Conservation (phyloP, 2,888 invertebrate genomes). For the Sepioteuthis lessoniana region DNA sequence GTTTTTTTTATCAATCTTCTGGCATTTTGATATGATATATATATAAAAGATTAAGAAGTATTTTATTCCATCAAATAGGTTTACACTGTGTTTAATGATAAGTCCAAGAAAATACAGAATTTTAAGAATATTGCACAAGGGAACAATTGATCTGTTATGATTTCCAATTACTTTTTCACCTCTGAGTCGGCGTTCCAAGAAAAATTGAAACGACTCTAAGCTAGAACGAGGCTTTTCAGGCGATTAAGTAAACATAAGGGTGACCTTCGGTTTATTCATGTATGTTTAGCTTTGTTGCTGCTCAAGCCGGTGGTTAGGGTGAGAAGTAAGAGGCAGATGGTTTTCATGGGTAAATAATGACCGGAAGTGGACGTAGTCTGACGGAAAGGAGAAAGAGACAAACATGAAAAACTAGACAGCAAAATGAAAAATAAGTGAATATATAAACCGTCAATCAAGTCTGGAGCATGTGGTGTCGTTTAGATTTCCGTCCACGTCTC, state of each 20-base stretch:
- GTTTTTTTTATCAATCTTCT: not conserved
- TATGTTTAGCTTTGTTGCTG: not conserved
- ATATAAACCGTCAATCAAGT: not conserved
- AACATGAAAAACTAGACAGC: not conserved
- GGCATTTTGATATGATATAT: not conserved
- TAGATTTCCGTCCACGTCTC: not conserved
- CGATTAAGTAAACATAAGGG: not conserved
- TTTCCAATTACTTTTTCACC: not conserved
- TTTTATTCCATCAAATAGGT: not conserved
- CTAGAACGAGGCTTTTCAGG: not conserved
- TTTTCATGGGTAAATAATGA: slow-evolving; percentile 8
- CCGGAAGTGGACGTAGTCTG: not conserved
- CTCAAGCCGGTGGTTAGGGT: not conserved
- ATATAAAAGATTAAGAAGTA: not conserved
- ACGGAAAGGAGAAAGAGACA: not conserved
- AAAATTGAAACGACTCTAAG: not conserved
- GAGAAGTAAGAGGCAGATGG: slow-evolving; percentile 14
- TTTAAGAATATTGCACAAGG: not conserved
- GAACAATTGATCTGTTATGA: not conserved
- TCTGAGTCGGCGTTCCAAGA: not conserved
- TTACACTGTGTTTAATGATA: not conserved
- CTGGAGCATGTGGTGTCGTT: not conserved
- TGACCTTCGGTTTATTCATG: not conserved
- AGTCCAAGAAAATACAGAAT: not conserved
- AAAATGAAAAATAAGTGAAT: slow-evolving; percentile 9